phyloP scores from a whole-genome alignment of 2,797 vertebrate genomes.

The Acridotheres tristis region DNA sequence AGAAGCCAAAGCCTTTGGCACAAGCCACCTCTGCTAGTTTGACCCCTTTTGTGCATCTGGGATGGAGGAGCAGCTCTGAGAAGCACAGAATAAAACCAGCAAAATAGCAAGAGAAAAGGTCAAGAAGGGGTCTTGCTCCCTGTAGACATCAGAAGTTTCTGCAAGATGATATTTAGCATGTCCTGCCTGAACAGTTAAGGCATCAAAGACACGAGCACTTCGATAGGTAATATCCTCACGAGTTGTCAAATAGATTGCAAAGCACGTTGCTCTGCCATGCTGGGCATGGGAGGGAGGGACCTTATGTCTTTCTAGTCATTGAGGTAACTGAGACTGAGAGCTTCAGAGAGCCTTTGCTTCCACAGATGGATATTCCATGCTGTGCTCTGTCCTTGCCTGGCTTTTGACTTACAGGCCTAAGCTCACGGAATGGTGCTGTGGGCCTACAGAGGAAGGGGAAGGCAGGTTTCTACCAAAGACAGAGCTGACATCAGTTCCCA shows the following conservation, averaged over 20 bases:
- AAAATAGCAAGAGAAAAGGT: constrained; percentile 63
- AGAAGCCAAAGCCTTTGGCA: constrained; percentile 60
- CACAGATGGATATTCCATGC: constrained; percentile 47
- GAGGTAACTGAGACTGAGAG: constrained; percentile 41
- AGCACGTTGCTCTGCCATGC: constrained; percentile 13
- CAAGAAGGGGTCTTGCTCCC: constrained; percentile 59
- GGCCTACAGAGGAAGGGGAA: background rate
- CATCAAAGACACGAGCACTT: constrained; percentile 31
- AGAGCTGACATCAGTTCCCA: background rate
- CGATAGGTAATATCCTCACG: constrained; percentile 36
- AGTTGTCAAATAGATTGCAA: constrained; percentile 16
- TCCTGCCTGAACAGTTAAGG: constrained; percentile 54
- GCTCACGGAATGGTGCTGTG: background rate
- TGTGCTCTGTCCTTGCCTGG: constrained; percentile 58
- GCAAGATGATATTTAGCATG: constrained; percentile 67
- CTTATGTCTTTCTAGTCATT: constrained; percentile 33
- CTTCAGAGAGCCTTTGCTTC: constrained; percentile 63
- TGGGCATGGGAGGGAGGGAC: constrained; percentile 41
- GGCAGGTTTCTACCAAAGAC: background rate
- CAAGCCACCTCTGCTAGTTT: constrained; percentile 60
- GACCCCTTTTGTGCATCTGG: constrained; percentile 53
- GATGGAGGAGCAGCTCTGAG: constrained; percentile 52
- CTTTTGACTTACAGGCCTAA: constrained; percentile 45
- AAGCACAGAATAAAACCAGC: constrained; percentile 56
- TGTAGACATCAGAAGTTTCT: constrained; percentile 66